phyloP scores from a whole-genome alignment of 1,140 invertebrate species.

The Atopsyche davidsoni region DNA sequence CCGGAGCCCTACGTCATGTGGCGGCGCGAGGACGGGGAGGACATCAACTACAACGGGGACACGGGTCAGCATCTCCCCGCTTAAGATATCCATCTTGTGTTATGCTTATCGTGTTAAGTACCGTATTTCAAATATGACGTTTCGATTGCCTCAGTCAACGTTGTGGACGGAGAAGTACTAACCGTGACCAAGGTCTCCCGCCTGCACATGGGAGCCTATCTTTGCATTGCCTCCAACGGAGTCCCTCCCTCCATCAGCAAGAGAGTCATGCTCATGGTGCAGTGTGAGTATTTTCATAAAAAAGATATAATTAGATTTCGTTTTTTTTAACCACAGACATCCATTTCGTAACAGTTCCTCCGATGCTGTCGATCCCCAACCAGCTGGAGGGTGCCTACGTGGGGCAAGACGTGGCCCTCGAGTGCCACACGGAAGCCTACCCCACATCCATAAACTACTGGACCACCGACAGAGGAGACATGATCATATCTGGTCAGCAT shows the following conservation, averaged over 20 bases:
- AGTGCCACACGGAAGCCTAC: slow-evolving; percentile 52
- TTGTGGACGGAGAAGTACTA: slow-evolving; percentile 73
- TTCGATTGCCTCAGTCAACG: slow-evolving; percentile 72
- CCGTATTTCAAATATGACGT: not conserved
- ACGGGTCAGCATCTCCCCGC: slow-evolving; percentile 48
- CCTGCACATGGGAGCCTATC: slow-evolving; percentile 82
- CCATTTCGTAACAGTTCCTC: slow-evolving; percentile 42
- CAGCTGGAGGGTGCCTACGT: slow-evolving; percentile 51
- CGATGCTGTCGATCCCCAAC: slow-evolving; percentile 52
- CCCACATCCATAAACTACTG: slow-evolving; percentile 56
- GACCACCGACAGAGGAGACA: slow-evolving; percentile 71
- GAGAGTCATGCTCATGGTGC: slow-evolving; percentile 65
- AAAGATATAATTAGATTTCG: not conserved
- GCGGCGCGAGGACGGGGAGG: slow-evolving; percentile 73
- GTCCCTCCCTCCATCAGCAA: slow-evolving; percentile 77
- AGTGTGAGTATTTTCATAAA: slow-evolving; percentile 59
- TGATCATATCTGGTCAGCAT: slow-evolving; percentile 82
- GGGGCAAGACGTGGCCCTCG: slow-evolving; percentile 51
- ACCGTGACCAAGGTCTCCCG: slow-evolving; percentile 78
- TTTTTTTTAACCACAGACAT: not conserved
- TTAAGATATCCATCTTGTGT: not conserved
- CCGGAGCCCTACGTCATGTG: slow-evolving; percentile 81
- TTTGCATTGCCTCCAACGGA: slow-evolving; percentile 71
- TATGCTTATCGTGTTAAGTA: not conserved
- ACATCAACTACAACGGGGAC: slow-evolving; percentile 71